Conservation (phyloP, 1,140 invertebrate genomes). For the Epicauta chinensis region DNA sequence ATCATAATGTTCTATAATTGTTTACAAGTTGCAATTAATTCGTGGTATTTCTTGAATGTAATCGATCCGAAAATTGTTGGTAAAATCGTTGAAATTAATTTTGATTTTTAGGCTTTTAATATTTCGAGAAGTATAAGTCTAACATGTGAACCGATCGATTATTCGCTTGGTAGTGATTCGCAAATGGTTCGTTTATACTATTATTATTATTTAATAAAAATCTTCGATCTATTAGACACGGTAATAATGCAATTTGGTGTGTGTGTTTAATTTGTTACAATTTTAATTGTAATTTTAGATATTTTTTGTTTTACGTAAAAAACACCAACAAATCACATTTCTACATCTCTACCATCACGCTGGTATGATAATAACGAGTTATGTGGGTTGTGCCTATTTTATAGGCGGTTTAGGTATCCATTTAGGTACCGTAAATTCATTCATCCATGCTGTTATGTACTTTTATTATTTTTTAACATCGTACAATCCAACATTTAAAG, state of each 20-base stretch:
- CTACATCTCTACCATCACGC: slow-evolving; percentile 85
- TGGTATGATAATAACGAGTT: slow-evolving; percentile 62
- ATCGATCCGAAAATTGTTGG: slow-evolving; percentile 23
- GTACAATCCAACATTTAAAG: slow-evolving; percentile 55
- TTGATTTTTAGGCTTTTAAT: not conserved
- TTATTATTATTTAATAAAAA: not conserved
- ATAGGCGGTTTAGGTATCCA: slow-evolving; percentile 57
- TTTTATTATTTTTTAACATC: slow-evolving; percentile 65
- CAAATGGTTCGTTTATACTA: not conserved
- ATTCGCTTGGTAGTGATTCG: not conserved
- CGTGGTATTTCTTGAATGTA: slow-evolving; percentile 58
- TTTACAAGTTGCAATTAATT: slow-evolving; percentile 60
- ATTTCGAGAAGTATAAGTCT: not conserved
- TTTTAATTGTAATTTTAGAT: slow-evolving; percentile 46
- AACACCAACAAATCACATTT: slow-evolving; percentile 76
- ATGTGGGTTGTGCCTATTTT: slow-evolving; percentile 57
- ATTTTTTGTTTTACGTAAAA: slow-evolving; percentile 84
- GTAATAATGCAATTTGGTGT: not conserved
- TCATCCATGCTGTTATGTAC: slow-evolving; percentile 78
- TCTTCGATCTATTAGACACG: slow-evolving; percentile 5
- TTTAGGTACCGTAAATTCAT: slow-evolving; percentile 61
- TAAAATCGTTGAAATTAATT: not conserved
- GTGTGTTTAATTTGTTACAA: too few relatives aligned
- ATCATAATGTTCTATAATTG: slow-evolving; percentile 71
- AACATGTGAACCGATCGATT: slow-evolving; percentile 1